Conservation (phyloP, 2,113 vertebrate species). For the Butorides virescens region DNA sequence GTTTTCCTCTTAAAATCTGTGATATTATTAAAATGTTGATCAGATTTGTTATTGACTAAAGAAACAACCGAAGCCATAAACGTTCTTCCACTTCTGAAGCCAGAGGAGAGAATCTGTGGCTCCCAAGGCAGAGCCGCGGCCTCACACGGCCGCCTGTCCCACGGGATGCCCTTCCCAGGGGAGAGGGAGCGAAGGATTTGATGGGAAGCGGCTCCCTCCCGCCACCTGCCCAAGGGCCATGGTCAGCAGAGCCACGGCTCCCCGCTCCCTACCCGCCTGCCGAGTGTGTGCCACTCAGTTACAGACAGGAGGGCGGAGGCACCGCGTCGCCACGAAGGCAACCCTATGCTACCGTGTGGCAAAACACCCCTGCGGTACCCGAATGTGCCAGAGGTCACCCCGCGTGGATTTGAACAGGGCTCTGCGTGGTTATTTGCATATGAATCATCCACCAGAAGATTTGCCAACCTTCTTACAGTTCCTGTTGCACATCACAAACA, state of each 20-base stretch:
- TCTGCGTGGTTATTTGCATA: rapidly evolving
- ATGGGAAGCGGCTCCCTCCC: background rate
- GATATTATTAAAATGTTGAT: rapidly evolving
- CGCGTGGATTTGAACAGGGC: rapidly evolving
- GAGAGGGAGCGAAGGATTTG: background rate
- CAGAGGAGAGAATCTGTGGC: background rate
- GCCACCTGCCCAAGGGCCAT: rapidly evolving
- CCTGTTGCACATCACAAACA: background rate
- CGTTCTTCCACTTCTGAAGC: background rate
- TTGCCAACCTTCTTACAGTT: background rate
- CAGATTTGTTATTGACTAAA: background rate
- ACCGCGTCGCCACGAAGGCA: background rate
- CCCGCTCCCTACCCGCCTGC: rapidly evolving
- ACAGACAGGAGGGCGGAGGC: background rate
- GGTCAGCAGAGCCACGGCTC: background rate
- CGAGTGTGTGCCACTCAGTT: rapidly evolving
- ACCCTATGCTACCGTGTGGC: rapidly evolving
- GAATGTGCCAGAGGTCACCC: rapidly evolving
- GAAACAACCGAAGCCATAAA: background rate
- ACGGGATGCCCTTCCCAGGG: background rate
- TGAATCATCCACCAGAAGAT: background rate
- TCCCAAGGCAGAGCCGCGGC: background rate
- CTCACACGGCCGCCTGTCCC: background rate
- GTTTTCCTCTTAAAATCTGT: background rate
- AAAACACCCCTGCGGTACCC: rapidly evolving